Percentiles rank a stretch among this genome's conserved stretches.
Evolutionary conservation across 2,113 vertebrate species (phyloP).

Genomic region (Melanotaenia duboulayi): DNA sequence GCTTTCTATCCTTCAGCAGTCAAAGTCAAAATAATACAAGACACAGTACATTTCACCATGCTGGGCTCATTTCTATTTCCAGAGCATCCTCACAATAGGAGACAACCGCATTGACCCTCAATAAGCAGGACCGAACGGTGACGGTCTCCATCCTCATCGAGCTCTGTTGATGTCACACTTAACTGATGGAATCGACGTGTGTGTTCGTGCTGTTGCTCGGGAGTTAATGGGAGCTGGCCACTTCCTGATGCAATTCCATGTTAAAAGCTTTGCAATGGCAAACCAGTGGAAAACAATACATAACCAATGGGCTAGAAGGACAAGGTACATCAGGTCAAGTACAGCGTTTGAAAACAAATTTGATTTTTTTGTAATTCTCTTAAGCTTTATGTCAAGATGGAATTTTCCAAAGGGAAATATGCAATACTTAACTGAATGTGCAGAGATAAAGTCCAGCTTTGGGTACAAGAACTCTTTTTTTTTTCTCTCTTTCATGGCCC

Average conservation of each 20-base stretch:
- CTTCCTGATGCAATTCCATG: not conserved
- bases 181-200: constrained; percentile 6
- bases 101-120: constrained; percentile 46
- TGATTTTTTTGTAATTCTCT: too few species aligned
- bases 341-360: too few species aligned
- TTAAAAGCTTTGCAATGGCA: constrained; percentile 1
- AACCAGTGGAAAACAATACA: not conserved
- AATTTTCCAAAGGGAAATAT: too few species aligned
- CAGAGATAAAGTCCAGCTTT: too few species aligned
- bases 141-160: not conserved
- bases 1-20: constrained; percentile 28
- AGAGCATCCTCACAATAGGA: constrained; percentile 43
- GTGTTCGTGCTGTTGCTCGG: constrained; percentile 2
- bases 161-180: constrained; percentile 11
- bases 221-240: constrained; percentile 11
- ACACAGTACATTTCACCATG: constrained; percentile 27
- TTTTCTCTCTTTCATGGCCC: too few species aligned
- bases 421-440: too few species aligned
- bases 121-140: constrained; percentile 30
- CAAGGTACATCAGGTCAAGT: too few species aligned
- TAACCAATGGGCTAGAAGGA: too few species aligned
- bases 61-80: constrained; percentile 45
- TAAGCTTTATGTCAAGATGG: too few species aligned
- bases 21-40: constrained; percentile 30
- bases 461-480: too few species aligned